A percentile compares a stretch with the other conserved stretches of the same genome.
These are phyloP conservation scores for Sakesphorus luctuosus DNA, from an alignment of 2,113 vertebrate genomes.

Conservation along the genomic window DNA sequence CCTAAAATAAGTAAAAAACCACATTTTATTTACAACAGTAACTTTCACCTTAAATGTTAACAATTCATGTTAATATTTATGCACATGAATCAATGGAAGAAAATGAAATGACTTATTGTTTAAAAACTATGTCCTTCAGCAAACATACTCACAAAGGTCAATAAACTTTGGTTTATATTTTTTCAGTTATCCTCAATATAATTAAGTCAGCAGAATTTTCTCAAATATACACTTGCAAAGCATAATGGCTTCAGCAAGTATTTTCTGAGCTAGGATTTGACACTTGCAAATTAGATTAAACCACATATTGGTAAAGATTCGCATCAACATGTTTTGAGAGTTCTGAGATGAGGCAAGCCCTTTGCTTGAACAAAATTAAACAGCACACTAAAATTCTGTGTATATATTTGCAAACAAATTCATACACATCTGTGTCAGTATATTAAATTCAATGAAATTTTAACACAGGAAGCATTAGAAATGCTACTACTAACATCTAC, in stretches of 20 bases:
- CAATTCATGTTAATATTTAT: background rate
- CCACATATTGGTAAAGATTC: background rate
- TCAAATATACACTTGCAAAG: background rate
- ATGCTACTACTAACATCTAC: background rate
- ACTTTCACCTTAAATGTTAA: background rate
- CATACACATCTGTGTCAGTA: background rate
- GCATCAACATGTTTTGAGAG: background rate
- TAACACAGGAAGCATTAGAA: background rate
- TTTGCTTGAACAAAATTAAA: background rate
- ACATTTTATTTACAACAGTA: background rate
- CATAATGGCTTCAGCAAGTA: background rate
- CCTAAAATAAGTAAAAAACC: slow-evolving; percentile 72
- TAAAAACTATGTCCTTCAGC: background rate
- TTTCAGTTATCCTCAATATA: background rate
- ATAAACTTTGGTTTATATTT: background rate
- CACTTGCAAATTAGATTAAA: background rate
- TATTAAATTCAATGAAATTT: background rate
- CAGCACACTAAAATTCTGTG: background rate
- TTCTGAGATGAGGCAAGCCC: background rate
- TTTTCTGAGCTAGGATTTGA: background rate
- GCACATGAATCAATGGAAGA: background rate
- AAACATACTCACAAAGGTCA: background rate
- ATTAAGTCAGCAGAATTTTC: background rate
- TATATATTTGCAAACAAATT: background rate
- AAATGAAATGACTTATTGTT: background rate